A percentile compares a stretch with the other conserved stretches of the same genome.
These are phyloP conservation scores for Paedocypris sp. DNA, from an alignment of 2,113 vertebrate species.

Conservation along the genomic window DNA sequence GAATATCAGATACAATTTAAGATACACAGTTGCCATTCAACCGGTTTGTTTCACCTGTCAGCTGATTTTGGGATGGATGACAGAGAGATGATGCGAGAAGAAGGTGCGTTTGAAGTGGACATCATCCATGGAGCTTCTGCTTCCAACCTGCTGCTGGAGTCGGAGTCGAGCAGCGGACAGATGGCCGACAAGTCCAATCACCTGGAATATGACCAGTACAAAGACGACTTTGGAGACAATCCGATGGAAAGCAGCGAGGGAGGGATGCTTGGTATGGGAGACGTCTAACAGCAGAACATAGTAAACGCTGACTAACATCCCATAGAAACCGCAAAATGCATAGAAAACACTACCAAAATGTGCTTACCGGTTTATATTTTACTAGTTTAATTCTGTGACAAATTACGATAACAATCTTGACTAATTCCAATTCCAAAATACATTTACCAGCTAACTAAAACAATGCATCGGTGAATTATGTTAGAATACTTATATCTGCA, in stretches of 20 bases:
- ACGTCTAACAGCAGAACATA: neutral
- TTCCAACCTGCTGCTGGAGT: slow-evolving; percentile 84
- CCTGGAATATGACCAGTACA: slow-evolving; percentile 72
- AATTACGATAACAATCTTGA: no score
- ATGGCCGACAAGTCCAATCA: slow-evolving; percentile 91
- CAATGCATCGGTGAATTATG: no score
- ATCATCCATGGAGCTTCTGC: slow-evolving; percentile 82
- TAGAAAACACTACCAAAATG: no score
- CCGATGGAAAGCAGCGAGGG: slow-evolving; percentile 84
- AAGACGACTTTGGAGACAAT: slow-evolving; percentile 80
- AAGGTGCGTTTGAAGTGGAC: slow-evolving; percentile 89
- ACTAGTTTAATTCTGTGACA: no score
- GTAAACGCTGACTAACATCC: no score
- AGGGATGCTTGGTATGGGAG: slow-evolving; percentile 80
- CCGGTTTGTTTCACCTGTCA: slow-evolving; percentile 39
- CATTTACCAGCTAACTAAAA: no score
- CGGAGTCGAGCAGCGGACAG: slow-evolving; percentile 85
- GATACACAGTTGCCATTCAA: neutral
- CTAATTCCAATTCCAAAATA: no score
- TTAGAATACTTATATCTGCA: no score
- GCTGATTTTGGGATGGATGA: slow-evolving; percentile 98
- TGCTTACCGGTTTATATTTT: no score
- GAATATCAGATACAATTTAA: no score
- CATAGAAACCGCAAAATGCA: no score
- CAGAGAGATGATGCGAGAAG: slow-evolving; percentile 94